These are phyloP conservation scores for Erynnis tages DNA, from an alignment of 2,888 invertebrate species.

Conservation along the genomic window DNA sequence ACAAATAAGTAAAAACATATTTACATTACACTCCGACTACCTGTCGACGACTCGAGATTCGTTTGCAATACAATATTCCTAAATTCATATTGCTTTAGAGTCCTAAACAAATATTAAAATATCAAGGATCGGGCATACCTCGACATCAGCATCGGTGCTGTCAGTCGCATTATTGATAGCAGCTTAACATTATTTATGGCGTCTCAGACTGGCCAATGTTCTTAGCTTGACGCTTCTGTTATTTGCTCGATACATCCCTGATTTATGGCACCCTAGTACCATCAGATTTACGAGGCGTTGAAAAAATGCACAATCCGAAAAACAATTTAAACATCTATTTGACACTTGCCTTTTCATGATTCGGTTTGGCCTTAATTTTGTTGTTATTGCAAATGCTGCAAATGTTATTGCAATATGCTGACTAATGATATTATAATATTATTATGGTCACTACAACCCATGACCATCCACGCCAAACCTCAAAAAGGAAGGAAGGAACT, in stretches of 20 bases:
- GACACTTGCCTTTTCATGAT: too few species aligned
- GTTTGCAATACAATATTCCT: not conserved
- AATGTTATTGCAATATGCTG: too few species aligned
- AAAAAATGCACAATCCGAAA: not conserved
- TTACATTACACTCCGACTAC: too few species aligned
- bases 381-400: too few species aligned
- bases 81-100: not conserved
- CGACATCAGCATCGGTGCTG: slow-evolving; percentile 38
- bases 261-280: slow-evolving; percentile 52
- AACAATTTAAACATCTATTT: too few species aligned
- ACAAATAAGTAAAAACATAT: too few species aligned
- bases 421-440: too few species aligned
- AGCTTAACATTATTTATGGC: slow-evolving; percentile 70
- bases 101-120: slow-evolving; percentile 33
- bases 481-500: too few species aligned
- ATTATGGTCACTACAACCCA: too few species aligned
- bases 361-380: too few species aligned
- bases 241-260: slow-evolving; percentile 58
- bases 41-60: too few species aligned
- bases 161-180: slow-evolving; percentile 49
- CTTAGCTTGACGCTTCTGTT: slow-evolving; percentile 47
- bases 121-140: slow-evolving; percentile 31
- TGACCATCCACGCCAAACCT: too few species aligned
- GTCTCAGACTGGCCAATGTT: slow-evolving; percentile 50
- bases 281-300: not conserved